These are phyloP conservation scores for Synanthedon andrenaeformis DNA, from an alignment of 2,888 invertebrate species.

Conservation along the genomic window DNA sequence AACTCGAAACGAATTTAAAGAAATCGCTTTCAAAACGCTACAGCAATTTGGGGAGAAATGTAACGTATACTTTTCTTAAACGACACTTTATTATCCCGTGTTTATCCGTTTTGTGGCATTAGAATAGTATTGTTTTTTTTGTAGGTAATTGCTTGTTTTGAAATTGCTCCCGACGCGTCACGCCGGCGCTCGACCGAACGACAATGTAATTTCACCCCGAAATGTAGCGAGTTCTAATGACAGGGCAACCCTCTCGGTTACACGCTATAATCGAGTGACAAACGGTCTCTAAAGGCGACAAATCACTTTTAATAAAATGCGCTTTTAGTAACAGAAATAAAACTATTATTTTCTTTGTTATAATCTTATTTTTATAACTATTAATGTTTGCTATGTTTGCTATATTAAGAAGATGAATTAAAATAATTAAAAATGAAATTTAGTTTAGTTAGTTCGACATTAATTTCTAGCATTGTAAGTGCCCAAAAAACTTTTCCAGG, in stretches of 20 bases:
- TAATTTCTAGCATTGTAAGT: too few relatives aligned
- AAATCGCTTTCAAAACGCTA: slow-evolving; percentile 31
- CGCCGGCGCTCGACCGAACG: slow-evolving; percentile 38
- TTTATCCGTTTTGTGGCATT: slow-evolving; percentile 62
- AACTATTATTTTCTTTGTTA: too few relatives aligned
- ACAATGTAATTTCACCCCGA: slow-evolving; percentile 55
- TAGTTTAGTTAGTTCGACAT: too few relatives aligned
- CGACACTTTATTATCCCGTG: slow-evolving; percentile 64
- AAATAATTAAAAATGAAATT: too few relatives aligned
- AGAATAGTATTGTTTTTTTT: slow-evolving; percentile 38
- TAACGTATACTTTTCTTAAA: slow-evolving; percentile 62
- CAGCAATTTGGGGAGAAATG: slow-evolving; percentile 32
- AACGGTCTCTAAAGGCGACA: slow-evolving; percentile 55
- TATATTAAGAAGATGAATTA: too few relatives aligned
- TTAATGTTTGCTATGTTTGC: too few relatives aligned
- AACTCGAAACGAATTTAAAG: not conserved
- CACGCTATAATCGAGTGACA: slow-evolving; percentile 63
- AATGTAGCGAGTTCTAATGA: slow-evolving; percentile 37
- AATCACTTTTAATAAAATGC: slow-evolving; percentile 16
- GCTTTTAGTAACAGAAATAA: not conserved
- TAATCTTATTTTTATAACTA: too few relatives aligned
- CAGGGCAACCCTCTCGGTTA: slow-evolving; percentile 48
- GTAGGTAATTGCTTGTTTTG: slow-evolving; percentile 35
- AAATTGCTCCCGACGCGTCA: slow-evolving; percentile 52
- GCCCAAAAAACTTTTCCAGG: too few relatives aligned